Base-by-base conservation (phyloP, 2,888 invertebrate genomes). In the Drosophila pseudotakahashii region DNA sequence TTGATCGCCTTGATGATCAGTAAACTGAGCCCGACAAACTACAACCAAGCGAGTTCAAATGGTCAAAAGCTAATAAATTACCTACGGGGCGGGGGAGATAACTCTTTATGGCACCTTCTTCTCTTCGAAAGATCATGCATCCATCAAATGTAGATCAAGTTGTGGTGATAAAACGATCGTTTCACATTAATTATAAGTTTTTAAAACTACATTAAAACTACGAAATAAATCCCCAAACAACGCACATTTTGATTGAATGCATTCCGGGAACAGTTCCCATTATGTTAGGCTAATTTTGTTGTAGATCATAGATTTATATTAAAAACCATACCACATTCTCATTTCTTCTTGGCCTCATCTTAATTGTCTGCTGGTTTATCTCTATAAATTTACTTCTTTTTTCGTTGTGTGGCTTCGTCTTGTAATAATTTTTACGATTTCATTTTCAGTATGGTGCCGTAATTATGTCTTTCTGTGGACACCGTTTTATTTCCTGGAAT, bases 171-270 rank as follows among this genome's bases (percentile, higher is more conserved):
- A 86, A 83, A 76, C 73, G 69, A 71, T 70, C 79, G 69, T 70
- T 79, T 81, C 79, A 85, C 85, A 85, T 85, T 87, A 87, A 85
- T 85, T 87, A 87, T 85, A 82, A 80, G 87, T 80, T 78, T 86
- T 86, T 76, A 76, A 81, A 60, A 42, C 62, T 34, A 73, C 83
- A 81, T 83, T 83, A 86, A 81, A 75, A 77, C 75, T 47, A 74
- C 77, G 76, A 75, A 80, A 37, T 51, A 67, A 39, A 41, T 37
- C n/a, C 48, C 58, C 39, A 42, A 62, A 61, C 67, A 72, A 60
- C 62, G 48, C 70, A 84, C 86, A 79, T 88, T 82, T 82, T 82
- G 86, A 88, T 88, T 88, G 88, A 83, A 75, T 76, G 55, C 73
- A 74, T 88, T 79, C 79, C 34, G 68, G 72, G 80, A 88, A 82